Conservation (phyloP, 2,797 vertebrate species). For the Danio choprae region DNA sequence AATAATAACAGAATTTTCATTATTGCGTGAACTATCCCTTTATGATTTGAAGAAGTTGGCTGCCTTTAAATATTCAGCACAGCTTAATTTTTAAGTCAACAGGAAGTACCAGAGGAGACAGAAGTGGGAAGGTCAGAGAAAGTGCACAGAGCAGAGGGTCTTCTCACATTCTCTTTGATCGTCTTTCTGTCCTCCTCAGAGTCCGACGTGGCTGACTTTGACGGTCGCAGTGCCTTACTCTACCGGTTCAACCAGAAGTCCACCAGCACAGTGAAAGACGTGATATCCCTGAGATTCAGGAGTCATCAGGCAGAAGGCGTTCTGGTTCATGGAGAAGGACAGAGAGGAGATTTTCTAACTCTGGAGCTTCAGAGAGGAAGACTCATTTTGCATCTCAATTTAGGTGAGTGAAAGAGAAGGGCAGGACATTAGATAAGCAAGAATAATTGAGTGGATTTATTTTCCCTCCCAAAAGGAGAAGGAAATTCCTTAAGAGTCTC, state of each 20-base stretch:
- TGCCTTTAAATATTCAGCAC: not conserved
- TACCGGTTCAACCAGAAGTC: constrained; percentile 91
- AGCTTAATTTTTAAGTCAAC: constrained; percentile 42
- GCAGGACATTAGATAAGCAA: constrained; percentile 19
- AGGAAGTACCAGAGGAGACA: constrained; percentile 6
- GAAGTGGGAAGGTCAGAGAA: constrained; percentile 27
- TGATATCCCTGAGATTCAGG: constrained; percentile 92
- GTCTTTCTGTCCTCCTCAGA: constrained; percentile 70
- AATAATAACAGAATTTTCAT: too few species aligned
- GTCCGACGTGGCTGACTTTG: constrained; percentile 91
- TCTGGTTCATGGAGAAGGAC: constrained; percentile 91
- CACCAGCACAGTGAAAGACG: constrained; percentile 86
- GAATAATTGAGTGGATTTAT: not conserved
- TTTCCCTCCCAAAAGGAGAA: not conserved
- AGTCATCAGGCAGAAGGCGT: constrained; percentile 92
- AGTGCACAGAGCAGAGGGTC: constrained; percentile 21
- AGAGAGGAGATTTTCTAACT: constrained; percentile 89
- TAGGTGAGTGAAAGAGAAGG: constrained; percentile 76
- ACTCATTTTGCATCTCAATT: constrained; percentile 87
- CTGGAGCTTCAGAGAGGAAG: constrained; percentile 89
- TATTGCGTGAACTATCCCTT: too few species aligned
- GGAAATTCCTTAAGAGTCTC: not conserved
- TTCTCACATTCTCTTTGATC: constrained; percentile 17
- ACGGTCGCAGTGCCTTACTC: constrained; percentile 90
- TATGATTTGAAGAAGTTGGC: constrained; percentile 14